These are phyloP conservation scores for Abrostola triplasia DNA, from an alignment of 2,888 invertebrate genomes.

Conservation along the genomic window DNA sequence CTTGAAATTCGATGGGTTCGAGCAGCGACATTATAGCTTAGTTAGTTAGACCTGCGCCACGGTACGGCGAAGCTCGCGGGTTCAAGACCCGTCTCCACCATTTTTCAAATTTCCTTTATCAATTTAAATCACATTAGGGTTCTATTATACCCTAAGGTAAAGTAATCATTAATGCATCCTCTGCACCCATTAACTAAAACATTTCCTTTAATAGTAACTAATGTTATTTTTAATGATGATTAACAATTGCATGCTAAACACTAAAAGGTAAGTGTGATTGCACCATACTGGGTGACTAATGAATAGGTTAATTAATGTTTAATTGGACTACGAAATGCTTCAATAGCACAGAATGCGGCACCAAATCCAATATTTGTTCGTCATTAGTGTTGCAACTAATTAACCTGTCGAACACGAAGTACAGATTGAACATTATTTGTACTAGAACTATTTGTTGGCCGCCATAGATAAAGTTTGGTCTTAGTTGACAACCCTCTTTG, in stretches of 20 bases:
- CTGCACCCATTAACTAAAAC: too few relatives aligned
- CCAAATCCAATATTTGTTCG: conserved; percentile 52
- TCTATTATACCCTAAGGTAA: too few relatives aligned
- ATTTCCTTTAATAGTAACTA: not conserved
- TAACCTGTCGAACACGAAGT: conserved; percentile 43
- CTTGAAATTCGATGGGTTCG: too few relatives aligned
- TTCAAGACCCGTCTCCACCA: too few relatives aligned
- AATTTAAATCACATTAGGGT: too few relatives aligned
- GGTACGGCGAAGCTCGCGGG: too few relatives aligned
- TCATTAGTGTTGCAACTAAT: conserved; percentile 54
- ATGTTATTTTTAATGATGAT: not conserved
- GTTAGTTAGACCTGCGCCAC: too few relatives aligned
- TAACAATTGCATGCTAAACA: conserved; percentile 11
- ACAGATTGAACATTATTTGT: conserved; percentile 32
- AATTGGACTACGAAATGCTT: conserved; percentile 48
- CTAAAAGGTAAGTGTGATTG: conserved; percentile 23
- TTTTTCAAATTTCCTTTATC: too few relatives aligned
- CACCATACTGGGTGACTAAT: conserved; percentile 34
- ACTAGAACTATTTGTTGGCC: conserved; percentile 37
- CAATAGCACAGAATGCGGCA: conserved; percentile 47
- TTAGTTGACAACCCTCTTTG: too few relatives aligned
- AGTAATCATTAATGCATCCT: too few relatives aligned
- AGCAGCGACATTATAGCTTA: too few relatives aligned
- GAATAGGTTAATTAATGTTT: conserved; percentile 41
- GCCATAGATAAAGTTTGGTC: conserved; percentile 9